Percentiles rank a stretch among this genome's conserved stretches.
phyloP scores from a whole-genome alignment of 2,113 vertebrate genomes.

The Pseudonaja textilis region DNA sequence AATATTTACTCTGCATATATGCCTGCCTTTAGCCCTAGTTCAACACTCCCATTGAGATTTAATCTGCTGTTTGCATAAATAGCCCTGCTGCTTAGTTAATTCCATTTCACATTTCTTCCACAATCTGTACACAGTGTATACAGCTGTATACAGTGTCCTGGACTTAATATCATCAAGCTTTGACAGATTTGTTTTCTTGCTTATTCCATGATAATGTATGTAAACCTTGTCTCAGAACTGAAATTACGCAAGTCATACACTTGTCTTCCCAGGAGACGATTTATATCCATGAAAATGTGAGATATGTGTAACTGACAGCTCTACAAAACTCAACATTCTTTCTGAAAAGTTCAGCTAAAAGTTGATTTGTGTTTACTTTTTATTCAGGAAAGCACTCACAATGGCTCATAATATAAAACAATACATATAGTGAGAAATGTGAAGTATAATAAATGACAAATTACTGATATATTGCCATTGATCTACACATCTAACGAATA shows the following conservation, averaged over 20 bases:
- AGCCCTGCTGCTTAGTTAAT: background rate
- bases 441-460: background rate
- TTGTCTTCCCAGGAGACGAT: background rate
- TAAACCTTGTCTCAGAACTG: background rate
- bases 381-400: background rate
- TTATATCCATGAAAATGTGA: background rate
- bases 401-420: background rate
- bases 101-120: background rate
- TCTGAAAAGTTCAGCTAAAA: background rate
- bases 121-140: rapidly evolving
- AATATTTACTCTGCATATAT: conserved; percentile 18
- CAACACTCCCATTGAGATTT: rapidly evolving
- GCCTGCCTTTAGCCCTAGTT: rapidly evolving
- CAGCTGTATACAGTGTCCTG: rapidly evolving
- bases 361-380: background rate
- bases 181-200: background rate
- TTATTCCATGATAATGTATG: background rate
- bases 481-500: background rate
- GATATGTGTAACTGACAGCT: background rate
- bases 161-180: background rate
- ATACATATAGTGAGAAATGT: background rate
- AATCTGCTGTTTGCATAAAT: background rate
- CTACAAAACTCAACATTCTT: background rate
- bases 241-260: background rate
- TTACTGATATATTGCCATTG: background rate